Evolutionary conservation across 2,888 invertebrate genomes (phyloP), one percentile per base, ranked within the genome.

Genomic region (Drosophila flavopinicola): DNA sequence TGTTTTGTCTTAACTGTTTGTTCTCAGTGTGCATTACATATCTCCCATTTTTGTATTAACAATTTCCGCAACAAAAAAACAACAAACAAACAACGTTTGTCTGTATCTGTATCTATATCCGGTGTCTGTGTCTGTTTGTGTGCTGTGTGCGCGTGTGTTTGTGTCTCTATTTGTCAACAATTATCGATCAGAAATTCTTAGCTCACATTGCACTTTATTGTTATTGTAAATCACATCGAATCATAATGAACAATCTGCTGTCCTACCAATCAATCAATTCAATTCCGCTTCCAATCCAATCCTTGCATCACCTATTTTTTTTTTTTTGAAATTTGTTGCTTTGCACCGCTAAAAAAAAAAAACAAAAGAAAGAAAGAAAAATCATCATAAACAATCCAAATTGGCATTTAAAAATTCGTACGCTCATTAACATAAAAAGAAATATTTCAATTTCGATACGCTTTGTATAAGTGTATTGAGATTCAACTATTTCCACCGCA

Each of bases 401-500:
- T 69, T 69, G 54, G 60, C 69, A 73, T 73, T 59, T 52, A 30
- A 66, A 54, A 41, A 45, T 61, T 39, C 57, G 58, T 54, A 71
- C 63, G 74, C 72, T 72, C 63, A 64, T 76, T 64, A 70, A 75
- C 66, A 70, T 6, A 25, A 45, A 39, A 49, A 25, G 66, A 76
- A 74, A 57, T 74, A 75, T 60, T 75, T 76, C 32, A 75, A 73
- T 75, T 53, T 73, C 72, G 30, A 33, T 27, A 39, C 32, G 11
- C 47, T 15, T 11, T 11, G 2, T 11, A 24, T 15, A 20, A 47
- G 27, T 25, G 44, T 20, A 11, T 38, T 38, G 66, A 73, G 44
- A 56, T 75, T 73, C 15, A 73, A 73, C 76, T 73, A 47, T 73
- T 73, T 75, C 75, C 29, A 70, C 33, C 42, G 71, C 71, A 71